phyloP scores from a whole-genome alignment of 2,113 vertebrate species.

The Meleagris gallopavo region DNA sequence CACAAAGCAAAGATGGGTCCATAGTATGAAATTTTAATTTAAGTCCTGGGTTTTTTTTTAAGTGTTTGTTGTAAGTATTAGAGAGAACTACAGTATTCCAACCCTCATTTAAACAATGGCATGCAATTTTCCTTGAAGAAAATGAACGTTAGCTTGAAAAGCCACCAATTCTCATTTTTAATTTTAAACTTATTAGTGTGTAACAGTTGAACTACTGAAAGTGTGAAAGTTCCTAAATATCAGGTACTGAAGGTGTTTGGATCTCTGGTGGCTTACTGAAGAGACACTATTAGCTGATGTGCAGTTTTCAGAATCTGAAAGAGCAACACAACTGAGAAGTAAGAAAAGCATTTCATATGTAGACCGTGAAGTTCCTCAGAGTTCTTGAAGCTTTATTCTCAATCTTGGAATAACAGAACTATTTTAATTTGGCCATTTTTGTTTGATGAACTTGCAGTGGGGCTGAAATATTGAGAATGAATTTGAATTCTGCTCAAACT shows the following conservation, averaged over 20 bases:
- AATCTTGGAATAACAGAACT: slow-evolving; percentile 7
- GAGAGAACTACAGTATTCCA: slow-evolving; percentile 20
- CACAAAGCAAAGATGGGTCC: slow-evolving; percentile 96
- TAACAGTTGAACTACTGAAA: slow-evolving; percentile 35
- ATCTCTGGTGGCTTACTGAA: slow-evolving; percentile 46
- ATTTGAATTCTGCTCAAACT: slow-evolving; percentile 1
- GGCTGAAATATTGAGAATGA: not conserved
- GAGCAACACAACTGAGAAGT: not conserved
- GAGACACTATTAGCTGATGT: slow-evolving; percentile 15
- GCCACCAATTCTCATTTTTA: slow-evolving; percentile 20
- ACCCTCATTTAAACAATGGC: slow-evolving; percentile 54
- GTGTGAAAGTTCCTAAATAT: not conserved
- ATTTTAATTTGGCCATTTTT: not conserved
- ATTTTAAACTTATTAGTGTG: slow-evolving; percentile 26
- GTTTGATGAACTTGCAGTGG: not conserved
- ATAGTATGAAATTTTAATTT: slow-evolving; percentile 87
- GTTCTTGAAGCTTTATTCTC: slow-evolving; percentile 1
- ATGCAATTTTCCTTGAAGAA: slow-evolving; percentile 49
- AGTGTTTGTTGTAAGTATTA: slow-evolving; percentile 55
- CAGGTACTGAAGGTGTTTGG: slow-evolving; percentile 12
- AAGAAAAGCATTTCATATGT: slow-evolving; percentile 24
- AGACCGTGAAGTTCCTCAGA: slow-evolving; percentile 28
- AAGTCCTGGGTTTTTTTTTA: slow-evolving; percentile 32
- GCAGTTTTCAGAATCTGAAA: slow-evolving; percentile 55
- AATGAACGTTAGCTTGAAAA: slow-evolving; percentile 35